Conservation (phyloP, 2,797 vertebrate genomes). For the Arctocebus calabarensis region DNA sequence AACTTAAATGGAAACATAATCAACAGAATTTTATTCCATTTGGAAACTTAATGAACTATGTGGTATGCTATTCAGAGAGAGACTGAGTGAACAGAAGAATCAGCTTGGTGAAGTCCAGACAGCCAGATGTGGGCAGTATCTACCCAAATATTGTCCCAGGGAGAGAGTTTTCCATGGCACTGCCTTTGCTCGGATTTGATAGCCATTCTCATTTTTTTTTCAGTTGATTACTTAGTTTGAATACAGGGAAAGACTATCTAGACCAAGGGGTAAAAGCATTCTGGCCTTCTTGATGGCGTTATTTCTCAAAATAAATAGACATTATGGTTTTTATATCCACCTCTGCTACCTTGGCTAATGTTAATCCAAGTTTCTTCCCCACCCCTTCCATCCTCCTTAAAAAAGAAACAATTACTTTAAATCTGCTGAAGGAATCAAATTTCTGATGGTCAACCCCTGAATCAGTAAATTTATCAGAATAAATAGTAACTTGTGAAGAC, state of each 20-base stretch:
- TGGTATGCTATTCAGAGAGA: background rate
- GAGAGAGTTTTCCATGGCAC: background rate
- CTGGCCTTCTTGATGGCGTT: background rate
- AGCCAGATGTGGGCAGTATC: background rate
- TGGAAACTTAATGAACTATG: conserved; percentile 13
- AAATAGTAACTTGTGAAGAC: background rate
- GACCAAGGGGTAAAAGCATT: background rate
- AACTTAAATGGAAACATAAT: background rate
- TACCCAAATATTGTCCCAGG: background rate
- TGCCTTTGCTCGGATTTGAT: background rate
- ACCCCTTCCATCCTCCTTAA: background rate
- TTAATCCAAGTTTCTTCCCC: background rate
- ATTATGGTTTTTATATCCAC: background rate
- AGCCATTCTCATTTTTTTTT: background rate
- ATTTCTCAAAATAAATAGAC: background rate
- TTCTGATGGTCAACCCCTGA: background rate
- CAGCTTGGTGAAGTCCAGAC: background rate
- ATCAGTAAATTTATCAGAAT: conserved; percentile 10
- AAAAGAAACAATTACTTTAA: background rate
- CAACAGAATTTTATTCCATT: conserved; percentile 32
- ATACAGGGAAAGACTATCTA: background rate
- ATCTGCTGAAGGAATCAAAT: background rate
- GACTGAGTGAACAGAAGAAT: background rate
- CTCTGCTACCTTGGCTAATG: background rate
- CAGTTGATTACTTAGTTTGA: background rate